Evolutionary conservation across 2,797 vertebrate genomes (phyloP), one percentile per base, ranked within the genome.

Genomic region (Chloroceryle inda): DNA sequence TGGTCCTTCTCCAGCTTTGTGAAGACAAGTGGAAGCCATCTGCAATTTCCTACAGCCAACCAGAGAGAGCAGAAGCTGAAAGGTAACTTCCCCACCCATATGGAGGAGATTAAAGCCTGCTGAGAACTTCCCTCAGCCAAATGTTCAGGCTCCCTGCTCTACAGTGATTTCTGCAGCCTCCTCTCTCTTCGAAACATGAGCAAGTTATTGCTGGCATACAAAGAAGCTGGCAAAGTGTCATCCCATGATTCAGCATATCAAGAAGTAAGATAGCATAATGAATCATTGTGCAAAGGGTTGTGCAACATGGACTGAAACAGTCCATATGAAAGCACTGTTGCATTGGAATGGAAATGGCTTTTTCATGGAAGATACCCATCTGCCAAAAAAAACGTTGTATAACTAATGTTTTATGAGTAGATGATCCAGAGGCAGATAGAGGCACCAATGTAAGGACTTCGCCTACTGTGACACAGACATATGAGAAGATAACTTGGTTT

Each of bases 241-340:
- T 89, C 45, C 88, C 89, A 81, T 92, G 94, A 96, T 92, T 97
- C 96, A 95, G 90, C 91, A 95, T 26, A 95, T 94, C 61, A 55
- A 93, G 90, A 84, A 89, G 68, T 58, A 61, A 91, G 92, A 87
- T 6, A 91, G 83, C 61, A 94, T 79, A 95, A 97, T 90, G 89
- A 96, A 94, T 92, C 93, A 90, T 79, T 97, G 94, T 96, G 77
- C 52, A 88, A 88, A 58, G 67, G 35, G 55, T 77, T 95, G 82
- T 24, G 5, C 88, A 95, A 91, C 53, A 9, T 0, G 4, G 77
- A 22, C 72, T 49, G 68, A 67, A 96, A 74, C 18, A 77, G 94
- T 74, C 82, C 73, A 35, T 92, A 84, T 61, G 76, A 96, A 95
- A 96, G 50, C 69, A 53, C 66, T 53, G 63, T 27, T 90, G 64